These are phyloP conservation scores for Isurus oxyrinchus DNA, from an alignment of 2,113 vertebrate genomes.

Conservation along the genomic window DNA sequence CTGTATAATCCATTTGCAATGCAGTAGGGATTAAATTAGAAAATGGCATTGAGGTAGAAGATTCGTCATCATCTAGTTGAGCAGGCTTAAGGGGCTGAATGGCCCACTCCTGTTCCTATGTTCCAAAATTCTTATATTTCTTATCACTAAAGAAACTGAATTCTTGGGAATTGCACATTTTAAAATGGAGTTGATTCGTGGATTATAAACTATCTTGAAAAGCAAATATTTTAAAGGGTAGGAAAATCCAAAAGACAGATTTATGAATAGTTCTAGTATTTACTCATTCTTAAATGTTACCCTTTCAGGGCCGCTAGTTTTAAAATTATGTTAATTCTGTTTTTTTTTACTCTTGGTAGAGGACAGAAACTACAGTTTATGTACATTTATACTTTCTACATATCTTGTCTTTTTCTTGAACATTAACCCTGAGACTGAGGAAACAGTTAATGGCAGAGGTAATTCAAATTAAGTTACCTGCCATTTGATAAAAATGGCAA, in stretches of 20 bases:
- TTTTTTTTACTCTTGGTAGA: background rate
- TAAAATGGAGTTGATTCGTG: background rate
- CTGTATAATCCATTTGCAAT: too few relatives aligned
- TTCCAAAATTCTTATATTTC: too few relatives aligned
- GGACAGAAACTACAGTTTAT: background rate
- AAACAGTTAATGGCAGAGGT: background rate
- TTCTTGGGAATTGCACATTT: background rate
- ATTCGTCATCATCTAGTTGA: too few relatives aligned
- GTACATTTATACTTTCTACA: background rate
- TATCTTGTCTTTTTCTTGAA: background rate
- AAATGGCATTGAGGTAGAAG: too few relatives aligned
- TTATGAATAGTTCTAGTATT: background rate
- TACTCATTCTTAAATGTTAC: background rate
- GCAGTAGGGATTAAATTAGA: too few relatives aligned
- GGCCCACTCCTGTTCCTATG: too few relatives aligned
- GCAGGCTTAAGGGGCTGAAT: too few relatives aligned
- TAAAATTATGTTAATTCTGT: background rate
- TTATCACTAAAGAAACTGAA: too few relatives aligned
- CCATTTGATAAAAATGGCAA: background rate
- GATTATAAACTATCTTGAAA: background rate
- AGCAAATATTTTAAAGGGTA: background rate
- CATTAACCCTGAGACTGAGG: background rate
- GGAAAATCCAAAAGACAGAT: background rate
- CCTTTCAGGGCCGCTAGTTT: background rate
- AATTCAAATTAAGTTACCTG: background rate